Evolutionary conservation across 2,797 vertebrate species (phyloP), one percentile per base, ranked within the genome.

Genomic region (Carduelis carduelis): DNA sequence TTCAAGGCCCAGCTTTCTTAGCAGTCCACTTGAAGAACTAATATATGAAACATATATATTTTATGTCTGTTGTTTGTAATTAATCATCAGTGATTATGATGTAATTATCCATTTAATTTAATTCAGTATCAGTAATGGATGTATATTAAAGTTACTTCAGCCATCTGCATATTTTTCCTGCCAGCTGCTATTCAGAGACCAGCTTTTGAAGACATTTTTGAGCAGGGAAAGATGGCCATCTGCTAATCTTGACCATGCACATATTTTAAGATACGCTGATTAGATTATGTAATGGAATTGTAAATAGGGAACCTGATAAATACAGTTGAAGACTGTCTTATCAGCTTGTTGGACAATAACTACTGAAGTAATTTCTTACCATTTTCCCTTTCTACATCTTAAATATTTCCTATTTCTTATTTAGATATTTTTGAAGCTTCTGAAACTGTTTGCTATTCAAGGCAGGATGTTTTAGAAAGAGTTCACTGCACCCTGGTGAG

Each of bases 131-230:
- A 89, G 84, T 56, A 77, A 93, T 90, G 79, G 91, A 68, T 63
- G 47, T 93, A 81, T 60, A 81, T 95, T 92, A 90, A 80, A 95
- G 34, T 60, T 96, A 88, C 69, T 93, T 97, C 93, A 91, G 49
- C 94, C 83, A 93, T 94, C 90, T 95, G 79, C 69, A 68, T 95
- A 41, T 82, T 93, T 95, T 82, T 56, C 26, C 44, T 95, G 80
- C 88, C 80, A 90, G 83, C 55, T 87, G 24, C 80, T 95, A 79
- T 79, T 90, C 85, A 87, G 68, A 89, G 56, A 87, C 21, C 9
- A 69, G 57, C n/a, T 83, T 96, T 91, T 78, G 61, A 68, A 78
- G 72, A 69, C 28, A 71, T 89, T 87, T 89, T 91, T 83, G 65
- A 88, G 55, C 16, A 44, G 55, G 81, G 80, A 71, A 94, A 46